Evolutionary conservation across 2,113 vertebrate genomes (phyloP), one percentile per base, ranked within the genome.

Genomic region (Labeo rohita): DNA sequence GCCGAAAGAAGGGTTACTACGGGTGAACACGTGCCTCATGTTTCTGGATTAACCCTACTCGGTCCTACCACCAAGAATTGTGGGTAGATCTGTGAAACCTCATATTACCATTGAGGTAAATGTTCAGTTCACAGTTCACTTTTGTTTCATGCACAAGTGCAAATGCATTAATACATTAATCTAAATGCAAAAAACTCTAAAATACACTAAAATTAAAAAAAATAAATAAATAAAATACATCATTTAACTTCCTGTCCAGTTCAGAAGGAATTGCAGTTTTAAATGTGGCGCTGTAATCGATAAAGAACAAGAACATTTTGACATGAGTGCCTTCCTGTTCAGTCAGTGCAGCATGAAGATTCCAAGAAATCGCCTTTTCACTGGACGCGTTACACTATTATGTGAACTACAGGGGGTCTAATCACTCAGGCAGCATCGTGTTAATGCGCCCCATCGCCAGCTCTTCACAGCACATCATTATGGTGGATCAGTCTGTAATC

Each of bases 31-130:
- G 21, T 39, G 80, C 80, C 11, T 52, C 23, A 70, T 50, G 9
- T 70, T 82, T 82, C 80, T 36, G 63, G 63, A 82, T 70, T 82
- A 18, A 39, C 47, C 63, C n/a, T 21, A 50, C 77, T 66, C 79
- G 34, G 23, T 15, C 56, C 56, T 12, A 82, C 47, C 16, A 34
- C 8, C 49, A 77, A 54, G 0, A 16, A 21, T 54, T 49, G 28
- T 50, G n/a, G n/a, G 21, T n/a, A 63, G 52, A 63, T 47, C 43
- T 81, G 8, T 23, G 6, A 1, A 80, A 79, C 16, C 21, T 34
- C 3, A 50, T 1, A 49, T 50, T 47, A 28, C 21, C n/a, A 7
- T 10, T 59, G 52, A 54, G 47, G 28, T 54, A 54, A 36, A 18
- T 10, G 15, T 54, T 36, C 4, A 77, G 8, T 76, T 54, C 23